These are phyloP conservation scores for Semaprochilodus insignis DNA, from an alignment of 2,797 vertebrate genomes.

Conservation along the genomic window DNA sequence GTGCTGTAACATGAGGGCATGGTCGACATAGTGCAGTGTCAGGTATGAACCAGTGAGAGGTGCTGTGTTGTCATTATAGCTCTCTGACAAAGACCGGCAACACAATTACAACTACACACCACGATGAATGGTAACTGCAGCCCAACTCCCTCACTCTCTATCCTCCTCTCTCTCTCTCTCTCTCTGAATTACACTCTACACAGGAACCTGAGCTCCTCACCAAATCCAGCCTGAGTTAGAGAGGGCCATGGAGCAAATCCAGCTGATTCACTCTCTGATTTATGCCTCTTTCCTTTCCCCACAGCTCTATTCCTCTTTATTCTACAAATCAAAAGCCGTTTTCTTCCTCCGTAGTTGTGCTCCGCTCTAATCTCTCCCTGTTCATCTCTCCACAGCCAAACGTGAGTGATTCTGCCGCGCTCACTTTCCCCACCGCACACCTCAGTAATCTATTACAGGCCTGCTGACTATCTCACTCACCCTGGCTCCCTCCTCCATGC, in stretches of 20 bases:
- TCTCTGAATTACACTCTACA: neutral
- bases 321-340: conserved; percentile 36
- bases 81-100: conserved; percentile 7
- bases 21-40: conserved; percentile 42
- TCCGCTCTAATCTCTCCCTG: conserved; percentile 24
- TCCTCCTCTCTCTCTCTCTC: neutral
- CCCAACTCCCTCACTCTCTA: neutral
- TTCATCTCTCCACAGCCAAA: conserved; percentile 17
- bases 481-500: neutral
- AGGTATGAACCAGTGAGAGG: conserved; percentile 68
- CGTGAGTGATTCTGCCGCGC: conserved; percentile 14
- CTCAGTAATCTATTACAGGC: conserved; percentile 16
- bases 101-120: conserved; percentile 9
- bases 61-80: conserved; percentile 55
- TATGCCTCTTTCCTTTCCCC: conserved; percentile 19
- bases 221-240: neutral
- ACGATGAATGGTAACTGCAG: neutral
- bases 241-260: conserved; percentile 17
- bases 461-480: conserved; percentile 21
- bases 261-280: conserved; percentile 42
- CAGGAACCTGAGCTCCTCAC: conserved; percentile 16
- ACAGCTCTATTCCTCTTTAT: conserved; percentile 27
- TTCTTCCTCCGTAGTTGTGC: neutral
- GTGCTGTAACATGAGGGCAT: neutral
- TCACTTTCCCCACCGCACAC: conserved; percentile 12